phyloP scores from a whole-genome alignment of 2,113 vertebrate species.

The Peromyscus polionotus region DNA sequence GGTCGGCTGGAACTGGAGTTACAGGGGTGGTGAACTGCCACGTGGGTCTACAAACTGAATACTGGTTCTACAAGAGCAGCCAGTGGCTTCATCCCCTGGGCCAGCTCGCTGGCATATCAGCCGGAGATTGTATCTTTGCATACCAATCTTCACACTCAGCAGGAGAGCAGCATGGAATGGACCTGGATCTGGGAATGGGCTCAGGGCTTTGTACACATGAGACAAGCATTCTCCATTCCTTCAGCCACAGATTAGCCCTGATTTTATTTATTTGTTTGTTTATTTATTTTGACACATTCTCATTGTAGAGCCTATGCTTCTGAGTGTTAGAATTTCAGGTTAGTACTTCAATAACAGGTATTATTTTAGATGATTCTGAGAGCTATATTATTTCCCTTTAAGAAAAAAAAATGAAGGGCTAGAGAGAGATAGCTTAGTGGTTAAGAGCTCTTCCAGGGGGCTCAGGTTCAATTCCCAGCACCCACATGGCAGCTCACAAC shows the following conservation, averaged over 20 bases:
- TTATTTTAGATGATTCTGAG: not conserved
- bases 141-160: not conserved
- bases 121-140: not conserved
- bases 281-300: too few species aligned
- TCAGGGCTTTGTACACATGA: not conserved
- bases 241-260: not conserved
- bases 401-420: not conserved
- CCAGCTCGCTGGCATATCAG: not conserved
- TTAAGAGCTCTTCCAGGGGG: not conserved
- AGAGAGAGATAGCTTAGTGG: not conserved
- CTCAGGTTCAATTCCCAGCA: not conserved
- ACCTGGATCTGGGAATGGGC: not conserved
- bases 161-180: not conserved
- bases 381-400: not conserved
- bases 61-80: not conserved
- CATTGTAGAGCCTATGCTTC: not conserved
- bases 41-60: not conserved
- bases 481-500: too few species aligned
- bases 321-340: not conserved
- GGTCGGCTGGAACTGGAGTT: not conserved
- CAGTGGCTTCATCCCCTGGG: not conserved
- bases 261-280: not conserved
- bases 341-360: not conserved
- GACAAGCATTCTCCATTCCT: not conserved
- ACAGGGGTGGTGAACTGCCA: not conserved